These are phyloP conservation scores for Hypercompe scribonia DNA, from an alignment of 2,888 invertebrate genomes.

Conservation along the genomic window DNA sequence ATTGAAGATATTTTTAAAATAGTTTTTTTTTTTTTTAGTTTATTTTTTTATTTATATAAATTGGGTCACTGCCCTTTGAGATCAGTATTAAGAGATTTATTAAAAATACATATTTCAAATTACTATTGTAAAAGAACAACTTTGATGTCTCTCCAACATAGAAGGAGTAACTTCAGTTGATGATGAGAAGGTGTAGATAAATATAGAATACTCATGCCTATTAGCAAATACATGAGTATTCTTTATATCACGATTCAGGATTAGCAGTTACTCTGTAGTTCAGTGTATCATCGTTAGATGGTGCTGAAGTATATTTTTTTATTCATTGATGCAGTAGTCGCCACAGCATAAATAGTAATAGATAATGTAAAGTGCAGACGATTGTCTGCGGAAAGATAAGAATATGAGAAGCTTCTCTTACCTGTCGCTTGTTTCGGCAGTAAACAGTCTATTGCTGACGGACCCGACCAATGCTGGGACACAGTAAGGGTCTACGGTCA, in stretches of 20 bases:
- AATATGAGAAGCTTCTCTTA: conserved; percentile 58
- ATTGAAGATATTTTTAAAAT: too few species aligned
- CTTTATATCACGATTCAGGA: background rate
- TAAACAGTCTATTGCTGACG: conserved; percentile 97
- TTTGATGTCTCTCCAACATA: too few species aligned
- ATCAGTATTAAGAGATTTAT: too few species aligned
- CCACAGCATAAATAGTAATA: background rate
- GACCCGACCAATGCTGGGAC: conserved; percentile 98
- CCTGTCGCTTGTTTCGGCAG: conserved; percentile 96
- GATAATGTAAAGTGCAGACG: background rate
- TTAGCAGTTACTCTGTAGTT: background rate
- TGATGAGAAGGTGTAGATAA: too few species aligned
- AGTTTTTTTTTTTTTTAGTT: too few species aligned
- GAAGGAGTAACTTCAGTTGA: background rate
- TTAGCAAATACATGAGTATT: background rate
- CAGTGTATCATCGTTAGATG: background rate
- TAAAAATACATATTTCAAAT: too few species aligned
- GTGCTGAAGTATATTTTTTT: background rate
- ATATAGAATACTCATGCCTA: too few species aligned
- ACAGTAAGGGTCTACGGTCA: conserved; percentile 95
- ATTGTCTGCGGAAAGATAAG: background rate
- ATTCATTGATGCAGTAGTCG: background rate
- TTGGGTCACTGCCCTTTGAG: too few species aligned
- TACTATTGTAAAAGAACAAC: too few species aligned
- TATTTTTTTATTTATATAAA: too few species aligned